phyloP scores from a whole-genome alignment of 2,113 vertebrate genomes.

The Sinocyclocheilus rhinocerous region DNA sequence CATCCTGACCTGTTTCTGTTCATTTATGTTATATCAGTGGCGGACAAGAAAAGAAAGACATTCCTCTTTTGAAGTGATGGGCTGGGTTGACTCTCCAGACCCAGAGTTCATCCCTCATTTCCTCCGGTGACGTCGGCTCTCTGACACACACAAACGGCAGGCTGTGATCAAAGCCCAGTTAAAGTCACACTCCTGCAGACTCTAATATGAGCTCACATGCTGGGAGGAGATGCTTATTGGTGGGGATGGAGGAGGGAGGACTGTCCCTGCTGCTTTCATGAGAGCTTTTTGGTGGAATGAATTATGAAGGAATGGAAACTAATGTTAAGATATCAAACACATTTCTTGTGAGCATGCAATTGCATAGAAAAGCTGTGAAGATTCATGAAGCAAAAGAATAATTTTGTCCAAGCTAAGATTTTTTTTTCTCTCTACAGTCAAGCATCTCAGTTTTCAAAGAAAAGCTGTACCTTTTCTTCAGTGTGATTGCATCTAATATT shows the following conservation, averaged over 20 bases:
- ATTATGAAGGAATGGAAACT: constrained; percentile 19
- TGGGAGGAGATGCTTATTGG: constrained; percentile 36
- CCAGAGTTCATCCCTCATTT: constrained; percentile 63
- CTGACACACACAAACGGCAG: constrained; percentile 46
- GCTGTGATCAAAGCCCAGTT: constrained; percentile 62
- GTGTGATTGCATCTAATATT: constrained; percentile 64
- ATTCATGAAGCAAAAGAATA: constrained; percentile 28
- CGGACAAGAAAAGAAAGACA: constrained; percentile 24
- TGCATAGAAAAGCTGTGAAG: not conserved
- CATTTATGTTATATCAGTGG: constrained; percentile 54
- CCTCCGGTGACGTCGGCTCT: constrained; percentile 54
- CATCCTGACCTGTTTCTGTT: constrained; percentile 60
- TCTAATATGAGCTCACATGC: constrained; percentile 38
- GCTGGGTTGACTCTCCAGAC: constrained; percentile 47
- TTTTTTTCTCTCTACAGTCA: constrained; percentile 44
- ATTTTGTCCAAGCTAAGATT: constrained; percentile 45
- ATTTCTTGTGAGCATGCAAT: not conserved
- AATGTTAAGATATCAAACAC: constrained; percentile 9
- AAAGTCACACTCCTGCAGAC: constrained; percentile 38
- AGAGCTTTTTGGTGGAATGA: not conserved
- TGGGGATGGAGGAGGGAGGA: constrained; percentile 13
- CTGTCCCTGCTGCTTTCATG: not conserved
- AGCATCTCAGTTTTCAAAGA: constrained; percentile 36
- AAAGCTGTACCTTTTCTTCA: constrained; percentile 43
- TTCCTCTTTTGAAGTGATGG: constrained; percentile 59